Evolutionary conservation across 2,888 invertebrate genomes (phyloP).

Genomic region (Hirtodrosophila histrioides): DNA sequence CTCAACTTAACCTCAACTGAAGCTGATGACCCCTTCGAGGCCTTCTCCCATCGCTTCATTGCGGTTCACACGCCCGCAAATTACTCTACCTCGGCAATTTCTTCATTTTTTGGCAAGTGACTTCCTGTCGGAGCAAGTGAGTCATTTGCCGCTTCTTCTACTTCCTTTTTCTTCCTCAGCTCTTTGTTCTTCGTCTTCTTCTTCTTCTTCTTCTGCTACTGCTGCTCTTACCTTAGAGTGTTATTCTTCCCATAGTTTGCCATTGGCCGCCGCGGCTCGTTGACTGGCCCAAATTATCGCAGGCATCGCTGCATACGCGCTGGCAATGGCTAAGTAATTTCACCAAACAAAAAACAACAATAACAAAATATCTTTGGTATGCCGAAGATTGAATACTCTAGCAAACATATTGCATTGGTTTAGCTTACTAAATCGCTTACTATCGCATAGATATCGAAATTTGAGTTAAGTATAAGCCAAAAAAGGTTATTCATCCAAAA

Average conservation of each 20-base stretch:
- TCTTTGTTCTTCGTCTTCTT: background rate
- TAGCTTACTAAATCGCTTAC: no score
- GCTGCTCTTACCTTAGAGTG: no score
- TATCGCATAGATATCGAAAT: no score
- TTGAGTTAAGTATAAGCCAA: no score
- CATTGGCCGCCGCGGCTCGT: conserved; percentile 29
- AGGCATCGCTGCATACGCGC: conserved; percentile 11
- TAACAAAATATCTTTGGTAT: background rate
- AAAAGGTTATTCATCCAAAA: no score
- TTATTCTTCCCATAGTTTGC: background rate
- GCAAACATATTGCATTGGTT: no score
- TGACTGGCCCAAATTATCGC: conserved; percentile 43
- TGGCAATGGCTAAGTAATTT: conserved; percentile 3
- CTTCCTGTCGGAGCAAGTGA: conserved; percentile 38
- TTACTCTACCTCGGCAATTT: conserved; percentile 31
- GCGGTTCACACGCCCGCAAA: conserved; percentile 53
- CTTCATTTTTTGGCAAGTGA: conserved; percentile 32
- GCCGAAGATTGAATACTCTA: no score
- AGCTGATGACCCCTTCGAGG: no score
- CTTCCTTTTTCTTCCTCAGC: conserved; percentile 19
- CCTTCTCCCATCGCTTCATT: conserved; percentile 8
- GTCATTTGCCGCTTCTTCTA: conserved; percentile 24
- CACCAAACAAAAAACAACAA: conserved; percentile 7
- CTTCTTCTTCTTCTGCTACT: background rate
- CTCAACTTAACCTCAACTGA: background rate